Base-by-base conservation (phyloP, 2,797 vertebrate species). In the Thalassophryne amazonica region DNA sequence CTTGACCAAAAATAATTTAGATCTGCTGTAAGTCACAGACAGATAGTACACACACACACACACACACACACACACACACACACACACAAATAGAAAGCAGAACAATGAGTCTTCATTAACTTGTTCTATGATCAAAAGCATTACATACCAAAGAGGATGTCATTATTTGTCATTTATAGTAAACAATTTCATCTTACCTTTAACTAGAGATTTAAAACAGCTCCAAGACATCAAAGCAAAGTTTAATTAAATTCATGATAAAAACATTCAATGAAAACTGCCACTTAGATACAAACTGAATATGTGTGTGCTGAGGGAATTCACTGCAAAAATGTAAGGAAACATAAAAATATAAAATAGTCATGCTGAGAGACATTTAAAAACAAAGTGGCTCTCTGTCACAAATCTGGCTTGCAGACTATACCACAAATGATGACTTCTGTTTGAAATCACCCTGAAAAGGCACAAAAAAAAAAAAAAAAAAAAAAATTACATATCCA, bases 401-500 rank as follows among this genome's bases (percentile, higher is more conserved):
- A 8, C 4, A 30, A 14, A 17, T n/a, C 36, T 55, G 16, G 14
- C 3, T 28, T 41, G 38, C 7, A 33, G 34, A 40, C 90, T 94
- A 97, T 64, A 98, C 95, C 83, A 97, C 86, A 69, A 97, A 98
- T 0, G 95, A 97, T 0, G 95, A 97, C 36, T 95, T 98, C 88
- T 95, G 96, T 81, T 87, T 93, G 89, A 96, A 98, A 11, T 94
- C 94, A 8, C 90, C 84, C 95, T 98, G 73, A 4, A 54, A 80
- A 57, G n/a, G n/a, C n/a, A 65, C 23, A 19, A 70, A 69, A 16
- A 76, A 2, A 63, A 21, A 10, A 49, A 19, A 41, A 15, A 57
- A 29, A 4, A 20, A 40, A 22, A 24, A 11, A 21, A 8, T 2
- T n/a, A 17, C 9, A 5, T 2, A 15, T 12, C 0, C 6, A 16